Conservation (phyloP, 2,888 invertebrate genomes). For the Troides helena region DNA sequence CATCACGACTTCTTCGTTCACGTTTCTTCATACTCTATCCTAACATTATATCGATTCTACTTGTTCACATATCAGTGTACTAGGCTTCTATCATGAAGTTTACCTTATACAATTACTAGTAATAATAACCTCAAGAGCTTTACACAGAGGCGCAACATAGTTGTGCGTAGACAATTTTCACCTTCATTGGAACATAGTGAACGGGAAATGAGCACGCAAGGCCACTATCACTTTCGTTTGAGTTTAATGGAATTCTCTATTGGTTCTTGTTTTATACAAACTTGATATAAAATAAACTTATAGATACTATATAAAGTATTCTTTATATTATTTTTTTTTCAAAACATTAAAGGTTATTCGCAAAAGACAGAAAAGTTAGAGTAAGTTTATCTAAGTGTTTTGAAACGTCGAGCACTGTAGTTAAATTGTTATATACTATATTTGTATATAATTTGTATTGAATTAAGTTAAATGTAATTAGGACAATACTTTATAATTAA, state of each 20-base stretch:
- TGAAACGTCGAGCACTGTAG: too few relatives aligned
- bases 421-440: too few relatives aligned
- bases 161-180: slow-evolving; percentile 54
- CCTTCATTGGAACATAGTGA: slow-evolving; percentile 50
- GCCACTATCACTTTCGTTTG: slow-evolving; percentile 60
- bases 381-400: too few relatives aligned
- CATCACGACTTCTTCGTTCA: neutral
- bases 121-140: neutral
- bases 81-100: too few relatives aligned
- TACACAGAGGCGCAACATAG: slow-evolving; percentile 38
- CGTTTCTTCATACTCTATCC: neutral
- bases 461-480: too few relatives aligned
- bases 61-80: neutral
- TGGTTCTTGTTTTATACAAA: slow-evolving; percentile 1
- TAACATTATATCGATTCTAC: neutral
- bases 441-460: too few relatives aligned
- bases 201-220: slow-evolving; percentile 53
- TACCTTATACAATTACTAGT: neutral
- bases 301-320: neutral
- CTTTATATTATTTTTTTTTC: neutral
- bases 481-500: too few relatives aligned
- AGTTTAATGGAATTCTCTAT: slow-evolving; percentile 14
- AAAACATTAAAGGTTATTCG: too few relatives aligned
- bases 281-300: neutral
- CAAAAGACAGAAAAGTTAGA: too few relatives aligned